Percentiles rank a stretch among this genome's conserved stretches.
Evolutionary conservation across 2,888 invertebrate genomes (phyloP).

Genomic region (Perdita meconis): DNA sequence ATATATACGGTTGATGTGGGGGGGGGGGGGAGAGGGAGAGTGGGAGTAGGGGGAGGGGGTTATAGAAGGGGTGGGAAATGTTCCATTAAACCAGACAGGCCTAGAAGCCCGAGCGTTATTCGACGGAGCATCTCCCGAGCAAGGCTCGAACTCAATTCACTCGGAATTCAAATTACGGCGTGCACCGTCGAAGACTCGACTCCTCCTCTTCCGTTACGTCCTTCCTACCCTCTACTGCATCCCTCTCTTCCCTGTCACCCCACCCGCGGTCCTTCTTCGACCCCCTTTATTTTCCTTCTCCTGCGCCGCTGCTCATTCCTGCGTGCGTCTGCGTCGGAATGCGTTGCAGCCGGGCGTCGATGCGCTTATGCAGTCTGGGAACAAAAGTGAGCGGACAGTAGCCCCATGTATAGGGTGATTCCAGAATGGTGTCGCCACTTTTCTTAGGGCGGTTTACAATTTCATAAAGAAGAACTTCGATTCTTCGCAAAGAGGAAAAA

Average conservation of each 20-base stretch:
- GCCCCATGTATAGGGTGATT: neutral
- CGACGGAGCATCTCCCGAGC: constrained; percentile 73
- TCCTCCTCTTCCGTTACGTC: constrained; percentile 52
- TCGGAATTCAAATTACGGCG: constrained; percentile 80
- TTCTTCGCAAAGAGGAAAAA: neutral
- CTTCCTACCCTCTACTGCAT: too few relatives aligned
- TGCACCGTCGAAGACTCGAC: constrained; percentile 49
- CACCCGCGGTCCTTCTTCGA: constrained; percentile 21
- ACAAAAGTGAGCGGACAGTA: constrained; percentile 24
- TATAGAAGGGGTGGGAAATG: constrained; percentile 41
- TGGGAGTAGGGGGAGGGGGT: neutral
- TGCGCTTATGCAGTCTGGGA: constrained; percentile 28
- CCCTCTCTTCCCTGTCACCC: neutral
- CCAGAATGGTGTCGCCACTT: constrained; percentile 2
- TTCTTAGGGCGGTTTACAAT: neutral
- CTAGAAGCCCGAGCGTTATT: constrained; percentile 61
- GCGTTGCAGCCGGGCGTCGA: constrained; percentile 34
- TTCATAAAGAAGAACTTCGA: too few relatives aligned
- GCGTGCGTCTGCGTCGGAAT: constrained; percentile 53
- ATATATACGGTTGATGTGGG: constrained; percentile 49
- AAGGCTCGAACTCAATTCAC: constrained; percentile 78
- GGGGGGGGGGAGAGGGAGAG: neutral
- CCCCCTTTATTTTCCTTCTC: constrained; percentile 50
- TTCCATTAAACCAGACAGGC: constrained; percentile 63
- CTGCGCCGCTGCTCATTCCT: constrained; percentile 26